Conservation (phyloP, 2,888 invertebrate species). For the Chaetoderma sp. region DNA sequence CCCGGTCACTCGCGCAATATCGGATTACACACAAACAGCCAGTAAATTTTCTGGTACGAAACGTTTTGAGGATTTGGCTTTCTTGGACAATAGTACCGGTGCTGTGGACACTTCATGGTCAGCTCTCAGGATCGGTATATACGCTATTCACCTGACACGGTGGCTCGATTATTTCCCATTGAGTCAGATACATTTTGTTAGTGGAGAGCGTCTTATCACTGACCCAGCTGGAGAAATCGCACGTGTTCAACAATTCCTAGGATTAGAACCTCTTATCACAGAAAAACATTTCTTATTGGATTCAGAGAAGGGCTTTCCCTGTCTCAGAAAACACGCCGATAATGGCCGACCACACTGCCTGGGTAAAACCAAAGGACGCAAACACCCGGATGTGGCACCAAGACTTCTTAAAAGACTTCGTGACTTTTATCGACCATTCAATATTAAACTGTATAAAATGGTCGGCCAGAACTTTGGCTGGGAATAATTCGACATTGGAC, state of each 20-base stretch:
- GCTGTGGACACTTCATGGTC: slow-evolving; percentile 85
- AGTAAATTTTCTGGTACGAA: slow-evolving; percentile 62
- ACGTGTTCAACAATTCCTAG: slow-evolving; percentile 88
- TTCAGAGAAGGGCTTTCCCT: slow-evolving; percentile 91
- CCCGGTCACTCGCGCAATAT: slow-evolving; percentile 90
- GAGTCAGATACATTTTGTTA: slow-evolving; percentile 85
- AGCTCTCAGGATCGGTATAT: slow-evolving; percentile 81
- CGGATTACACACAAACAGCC: slow-evolving; percentile 86
- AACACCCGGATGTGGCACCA: slow-evolving; percentile 67
- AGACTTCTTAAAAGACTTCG: slow-evolving; percentile 60
- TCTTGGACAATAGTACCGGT: slow-evolving; percentile 78
- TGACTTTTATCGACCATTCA: slow-evolving; percentile 70
- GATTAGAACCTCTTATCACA: slow-evolving; percentile 84
- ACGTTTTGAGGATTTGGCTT: slow-evolving; percentile 57
- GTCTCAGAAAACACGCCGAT: slow-evolving; percentile 73
- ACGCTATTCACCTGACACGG: slow-evolving; percentile 82
- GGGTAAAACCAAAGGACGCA: slow-evolving; percentile 71
- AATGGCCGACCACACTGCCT: slow-evolving; percentile 68
- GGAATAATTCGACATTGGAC: too few species aligned
- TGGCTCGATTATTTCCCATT: slow-evolving; percentile 89
- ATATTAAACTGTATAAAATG: slow-evolving; percentile 70
- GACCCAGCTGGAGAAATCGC: slow-evolving; percentile 90
- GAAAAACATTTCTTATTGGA: slow-evolving; percentile 94
- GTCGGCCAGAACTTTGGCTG: slow-evolving; percentile 70
- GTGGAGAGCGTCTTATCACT: slow-evolving; percentile 86